A percentile compares a stretch with the other conserved stretches of the same genome.
phyloP scores from a whole-genome alignment of 1,140 invertebrate genomes.

The Drosophila paulistorum region DNA sequence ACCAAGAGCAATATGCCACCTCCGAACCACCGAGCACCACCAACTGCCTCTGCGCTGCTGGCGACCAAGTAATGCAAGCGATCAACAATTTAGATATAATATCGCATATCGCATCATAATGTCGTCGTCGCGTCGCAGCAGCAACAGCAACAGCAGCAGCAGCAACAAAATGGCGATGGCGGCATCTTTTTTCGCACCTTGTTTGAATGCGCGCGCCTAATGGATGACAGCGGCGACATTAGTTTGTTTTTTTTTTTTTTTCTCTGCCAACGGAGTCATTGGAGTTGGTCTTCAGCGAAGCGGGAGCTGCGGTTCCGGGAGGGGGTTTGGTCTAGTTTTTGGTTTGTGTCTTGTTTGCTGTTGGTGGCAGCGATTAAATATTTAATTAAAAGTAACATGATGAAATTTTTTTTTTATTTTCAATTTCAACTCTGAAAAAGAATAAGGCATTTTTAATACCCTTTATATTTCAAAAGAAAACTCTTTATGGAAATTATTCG shows the following conservation, averaged over 20 bases:
- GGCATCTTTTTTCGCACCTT: constrained; percentile 81
- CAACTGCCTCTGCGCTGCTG: constrained; percentile 8
- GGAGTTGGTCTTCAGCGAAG: constrained; percentile 17
- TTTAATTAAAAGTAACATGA: constrained; percentile 68
- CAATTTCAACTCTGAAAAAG: constrained; percentile 1
- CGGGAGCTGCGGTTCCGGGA: not conserved
- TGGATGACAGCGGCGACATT: constrained; percentile 77
- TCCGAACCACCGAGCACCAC: not conserved
- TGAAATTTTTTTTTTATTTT: constrained; percentile 3
- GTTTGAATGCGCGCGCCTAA: constrained; percentile 77
- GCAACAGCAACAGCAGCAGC: constrained; percentile 19
- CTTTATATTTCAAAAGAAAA: not conserved
- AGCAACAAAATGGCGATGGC: constrained; percentile 59
- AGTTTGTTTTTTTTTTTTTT: constrained; percentile 24
- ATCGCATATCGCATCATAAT: constrained; percentile 82
- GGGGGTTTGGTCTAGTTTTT: constrained; percentile 45
- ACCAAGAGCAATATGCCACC: constrained; percentile 6
- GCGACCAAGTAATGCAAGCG: constrained; percentile 63
- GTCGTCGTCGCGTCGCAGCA: constrained; percentile 45
- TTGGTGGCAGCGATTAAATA: constrained; percentile 51
- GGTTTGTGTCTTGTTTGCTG: constrained; percentile 41
- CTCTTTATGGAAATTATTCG: no score
- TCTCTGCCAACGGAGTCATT: constrained; percentile 37
- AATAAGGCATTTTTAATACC: constrained; percentile 16
- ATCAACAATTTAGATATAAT: constrained; percentile 82